Base-by-base conservation (phyloP, 1,140 invertebrate genomes). In the Aphelinus atriplicis region DNA sequence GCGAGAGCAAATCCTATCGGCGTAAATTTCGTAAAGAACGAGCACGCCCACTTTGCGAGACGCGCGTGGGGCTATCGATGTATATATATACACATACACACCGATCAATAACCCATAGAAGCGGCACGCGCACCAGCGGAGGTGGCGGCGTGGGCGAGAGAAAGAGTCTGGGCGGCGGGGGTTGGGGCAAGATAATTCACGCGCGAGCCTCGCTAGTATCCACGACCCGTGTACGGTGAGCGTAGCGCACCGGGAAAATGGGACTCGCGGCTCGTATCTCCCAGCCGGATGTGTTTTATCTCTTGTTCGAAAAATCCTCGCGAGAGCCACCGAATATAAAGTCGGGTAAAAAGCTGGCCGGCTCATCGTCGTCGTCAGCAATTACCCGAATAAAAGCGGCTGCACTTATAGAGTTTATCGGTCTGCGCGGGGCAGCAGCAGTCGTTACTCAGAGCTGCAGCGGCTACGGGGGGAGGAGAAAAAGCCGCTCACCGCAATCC, bases 71-170 rank as follows among this genome's bases (percentile, higher is more conserved):
- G 26, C 26, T 26, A 26, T 26, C 26, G 26, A 26, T 26, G 26
- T 26, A 26, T 26, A 26, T 26, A 26, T 26, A 26, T 26, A 26
- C 26, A 26, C 26, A 77, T 79, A 76, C 78, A 80, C 78, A 75
- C 76, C 78, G 78, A 80, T 81, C 80, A 78, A 78, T 78, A 81
- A 63, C 77, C 76, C 78, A 78, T 78, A 79, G 80, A 78, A 71
- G 66, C 55, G 60, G 58, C 50, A 4, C 7, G 51, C 47, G 47
- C n/a, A 63, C 26, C 58, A 55, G 7, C 45, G 47, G 6, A 48
- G 56, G 9, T 43, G 78, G 68, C 74, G 77, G 75, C 60, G 60
- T 43, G 42, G 43, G 26, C 50, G 45, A 9, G 58, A 7, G 10
- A 10, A 71, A 7, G 60, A 55, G 26, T 26, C 68, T 61, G 46